phyloP scores from a whole-genome alignment of 2,113 vertebrate species.

The Platycercus adscitus region DNA sequence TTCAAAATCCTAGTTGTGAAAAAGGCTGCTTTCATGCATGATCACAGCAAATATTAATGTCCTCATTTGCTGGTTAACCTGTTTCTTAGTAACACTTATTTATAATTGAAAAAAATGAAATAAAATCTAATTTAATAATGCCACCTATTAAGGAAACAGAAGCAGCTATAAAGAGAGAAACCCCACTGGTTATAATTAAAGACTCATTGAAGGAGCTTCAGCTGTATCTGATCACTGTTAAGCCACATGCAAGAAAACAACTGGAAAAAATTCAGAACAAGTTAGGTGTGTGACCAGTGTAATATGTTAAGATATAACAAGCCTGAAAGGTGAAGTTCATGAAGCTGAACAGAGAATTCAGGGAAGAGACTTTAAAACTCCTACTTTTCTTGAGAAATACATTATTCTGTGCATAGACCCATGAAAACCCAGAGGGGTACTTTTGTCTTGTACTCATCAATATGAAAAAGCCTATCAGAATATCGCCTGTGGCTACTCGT shows the following conservation, averaged over 20 bases:
- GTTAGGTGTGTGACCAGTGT: neutral
- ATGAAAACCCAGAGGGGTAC: neutral
- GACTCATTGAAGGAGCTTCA: neutral
- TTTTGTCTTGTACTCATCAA: neutral
- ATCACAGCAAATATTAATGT: neutral
- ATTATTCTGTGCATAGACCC: neutral
- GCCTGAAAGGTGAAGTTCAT: neutral
- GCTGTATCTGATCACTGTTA: neutral
- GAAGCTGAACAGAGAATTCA: neutral
- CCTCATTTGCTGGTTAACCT: neutral
- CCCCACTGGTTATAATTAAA: constrained; percentile 35
- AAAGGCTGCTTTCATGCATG: neutral
- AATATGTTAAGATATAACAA: neutral
- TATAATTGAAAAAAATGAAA: constrained; percentile 7
- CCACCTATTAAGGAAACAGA: constrained; percentile 9
- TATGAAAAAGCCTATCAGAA: neutral
- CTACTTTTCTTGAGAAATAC: neutral
- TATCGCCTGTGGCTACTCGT: neutral
- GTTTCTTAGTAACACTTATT: constrained; percentile 11
- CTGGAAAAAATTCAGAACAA: neutral
- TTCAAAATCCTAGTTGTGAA: neutral
- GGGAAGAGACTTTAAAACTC: neutral
- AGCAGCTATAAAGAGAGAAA: constrained; percentile 9
- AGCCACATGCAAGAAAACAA: neutral
- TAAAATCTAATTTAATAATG: constrained; percentile 29